Base-by-base conservation (phyloP, 2,797 vertebrate species). In the Paratrypauchen microcephalus region DNA sequence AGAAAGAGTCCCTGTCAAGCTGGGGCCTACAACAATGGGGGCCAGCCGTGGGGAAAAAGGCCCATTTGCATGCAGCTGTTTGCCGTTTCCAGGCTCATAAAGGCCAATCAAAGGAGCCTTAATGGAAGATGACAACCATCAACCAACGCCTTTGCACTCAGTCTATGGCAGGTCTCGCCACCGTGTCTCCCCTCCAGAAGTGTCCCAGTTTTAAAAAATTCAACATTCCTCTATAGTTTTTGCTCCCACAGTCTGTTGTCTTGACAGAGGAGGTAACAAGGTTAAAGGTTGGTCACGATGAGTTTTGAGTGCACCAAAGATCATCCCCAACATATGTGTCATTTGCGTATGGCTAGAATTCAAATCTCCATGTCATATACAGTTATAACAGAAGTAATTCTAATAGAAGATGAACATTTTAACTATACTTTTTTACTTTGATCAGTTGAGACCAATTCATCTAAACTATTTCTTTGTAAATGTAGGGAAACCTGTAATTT, bases 1-100 rank as follows among this genome's bases (percentile, higher is more conserved):
- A 95, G 95, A 95, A 94, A 96, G 94, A 94, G 93, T 96, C 95
- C 93, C 95, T 93, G 94, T 95, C 93, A 94, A 87, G 87, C 93
- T 86, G 86, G 93, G 94, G 92, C 90, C 82, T 91, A 88, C 93
- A 92, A 95, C 96, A 97, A 96, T 95, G 90, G 95, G 90, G 94
- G 91, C 92, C 92, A 93, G 92, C 91, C 90, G 88, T 80, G 58
- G 93, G 91, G 93, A 93, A 94, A 87, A 91, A 81, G 91, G 89
- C 80, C 95, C 93, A 95, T 96, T 97, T 96, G 95, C 95, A 96
- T 96, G 95, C 95, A 96, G 95, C 95, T 97, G 96, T 97, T 97
- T 96, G 95, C 94, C 91, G 87, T 95, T 95, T 95, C 95, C 94
- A 95, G 94, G 94, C 95, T 88, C 92, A 92, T 95, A 97, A 96